Percentiles rank a stretch among this genome's conserved stretches.
phyloP scores from a whole-genome alignment of 2,888 invertebrate genomes.

The Lordiphosa andalusiaca region DNA sequence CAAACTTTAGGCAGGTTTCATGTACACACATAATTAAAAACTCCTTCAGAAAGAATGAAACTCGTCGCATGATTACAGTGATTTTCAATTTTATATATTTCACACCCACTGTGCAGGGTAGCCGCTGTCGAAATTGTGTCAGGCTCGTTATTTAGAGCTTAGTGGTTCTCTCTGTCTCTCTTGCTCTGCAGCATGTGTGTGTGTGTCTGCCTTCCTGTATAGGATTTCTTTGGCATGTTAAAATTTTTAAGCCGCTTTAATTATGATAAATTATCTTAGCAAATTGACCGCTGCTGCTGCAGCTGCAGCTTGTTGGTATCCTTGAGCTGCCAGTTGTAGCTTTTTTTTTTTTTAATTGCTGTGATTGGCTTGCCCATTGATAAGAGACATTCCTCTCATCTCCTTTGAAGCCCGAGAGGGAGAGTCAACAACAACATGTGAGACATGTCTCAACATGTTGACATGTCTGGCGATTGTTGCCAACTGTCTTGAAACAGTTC shows the following conservation, averaged over 20 bases:
- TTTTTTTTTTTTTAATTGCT: not conserved
- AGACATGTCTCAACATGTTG: too few species aligned
- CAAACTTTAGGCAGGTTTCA: too few species aligned
- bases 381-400: slow-evolving; percentile 58
- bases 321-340: slow-evolving; percentile 58
- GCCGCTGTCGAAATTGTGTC: too few species aligned
- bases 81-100: slow-evolving; percentile 2
- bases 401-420: slow-evolving; percentile 23
- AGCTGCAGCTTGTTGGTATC: slow-evolving; percentile 40
- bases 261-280: slow-evolving; percentile 62
- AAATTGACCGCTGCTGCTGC: slow-evolving; percentile 19
- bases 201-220: slow-evolving; percentile 7
- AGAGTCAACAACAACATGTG: too few species aligned
- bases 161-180: slow-evolving; percentile 1
- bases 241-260: slow-evolving; percentile 49
- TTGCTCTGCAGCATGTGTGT: too few species aligned
- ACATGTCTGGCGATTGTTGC: too few species aligned
- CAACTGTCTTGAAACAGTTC: too few species aligned
- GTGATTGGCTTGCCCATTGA: slow-evolving; percentile 57
- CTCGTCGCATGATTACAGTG: too few species aligned
- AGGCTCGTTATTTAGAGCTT: too few species aligned
- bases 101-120: too few species aligned
- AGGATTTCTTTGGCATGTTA: slow-evolving; percentile 16
- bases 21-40: too few species aligned
- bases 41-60: too few species aligned